Evolutionary conservation across 2,888 invertebrate species (phyloP), one percentile per base, ranked within the genome.

Genomic region (Cecidostiba fungosa): DNA sequence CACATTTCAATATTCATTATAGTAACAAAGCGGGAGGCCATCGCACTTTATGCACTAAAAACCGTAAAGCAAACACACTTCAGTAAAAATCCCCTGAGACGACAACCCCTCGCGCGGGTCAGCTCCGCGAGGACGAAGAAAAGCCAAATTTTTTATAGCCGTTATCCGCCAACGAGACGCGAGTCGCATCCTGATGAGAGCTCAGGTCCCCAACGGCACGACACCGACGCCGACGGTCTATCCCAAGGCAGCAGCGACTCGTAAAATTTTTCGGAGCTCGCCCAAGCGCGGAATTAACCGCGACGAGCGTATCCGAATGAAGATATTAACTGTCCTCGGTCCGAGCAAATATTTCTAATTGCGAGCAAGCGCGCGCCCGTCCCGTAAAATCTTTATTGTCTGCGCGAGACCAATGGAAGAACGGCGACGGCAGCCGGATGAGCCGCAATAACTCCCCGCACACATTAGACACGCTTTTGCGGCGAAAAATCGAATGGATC

Each of bases 331-430:
- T 89, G 32, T 78, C 74, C 16, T 43, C n/a, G 73, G 54, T 73
- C 84, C 85, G 88, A 87, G 89, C 89, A 89, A 92, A 91, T 91
- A 91, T 90, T 90, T 91, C 90, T 92, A 92, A 92, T 92, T 92
- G 90, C 90, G 86, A 19, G 29, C 26, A 59, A 32, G 8, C 23
- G 77, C 54, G 54, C 59, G 54, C 23, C 32, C 73, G 12, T 12
- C 39, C 91, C 90, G 90, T 92, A 92, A 92, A 92, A 91, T 89
- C 89, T 92, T 91, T 92, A 92, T 91, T 85, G 89, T 88, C 86
- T 59, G 59, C 47, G 62, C n/a, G 47, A 2, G 29, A 29, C 54
- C 59, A 47, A 69, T 62, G 76, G 66, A 0, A 1, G 36, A 19
- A 12, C 32, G 50, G 47, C 54, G 16, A 8, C 39, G 10, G 12